These are phyloP conservation scores for Hypotaenidia philippensis DNA, from an alignment of 2,797 vertebrate genomes.

Conservation along the genomic window DNA sequence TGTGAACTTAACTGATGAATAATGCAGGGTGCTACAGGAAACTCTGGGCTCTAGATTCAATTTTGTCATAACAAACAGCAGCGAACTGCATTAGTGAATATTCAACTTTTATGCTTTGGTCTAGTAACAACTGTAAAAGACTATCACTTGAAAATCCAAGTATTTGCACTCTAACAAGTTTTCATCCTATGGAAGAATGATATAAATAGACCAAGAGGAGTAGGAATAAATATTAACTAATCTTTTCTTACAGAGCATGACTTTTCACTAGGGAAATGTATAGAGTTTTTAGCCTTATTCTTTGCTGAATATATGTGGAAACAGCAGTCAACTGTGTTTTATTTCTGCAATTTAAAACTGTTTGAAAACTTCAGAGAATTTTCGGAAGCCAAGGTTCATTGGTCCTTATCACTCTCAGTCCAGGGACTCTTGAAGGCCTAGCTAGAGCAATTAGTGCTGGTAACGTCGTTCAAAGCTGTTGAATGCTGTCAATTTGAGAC, in stretches of 20 bases:
- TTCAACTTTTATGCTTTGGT: background rate
- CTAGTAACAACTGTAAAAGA: background rate
- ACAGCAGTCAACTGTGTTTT: background rate
- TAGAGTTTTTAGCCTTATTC: background rate
- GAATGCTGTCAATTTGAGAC: slow-evolving; percentile 14
- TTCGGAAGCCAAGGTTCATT: slow-evolving; percentile 6
- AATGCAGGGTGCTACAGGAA: background rate
- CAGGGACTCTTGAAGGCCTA: background rate
- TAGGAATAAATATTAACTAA: background rate
- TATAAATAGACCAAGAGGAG: background rate
- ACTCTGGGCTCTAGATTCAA: background rate
- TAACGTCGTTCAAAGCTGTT: background rate
- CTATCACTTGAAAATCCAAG: background rate
- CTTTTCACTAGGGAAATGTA: background rate
- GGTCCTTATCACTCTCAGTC: background rate
- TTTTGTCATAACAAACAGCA: background rate
- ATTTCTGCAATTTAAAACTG: background rate
- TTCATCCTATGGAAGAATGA: background rate
- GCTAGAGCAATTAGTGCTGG: slow-evolving; percentile 21
- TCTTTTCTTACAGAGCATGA: background rate
- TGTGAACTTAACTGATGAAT: background rate
- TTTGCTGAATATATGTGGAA: background rate
- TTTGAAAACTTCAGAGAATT: background rate
- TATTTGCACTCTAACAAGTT: background rate
- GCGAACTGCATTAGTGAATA: background rate